Percentiles rank a stretch among this genome's conserved stretches.
These are phyloP conservation scores for Tetropium fuscum DNA, from an alignment of 2,888 invertebrate genomes.

Conservation along the genomic window DNA sequence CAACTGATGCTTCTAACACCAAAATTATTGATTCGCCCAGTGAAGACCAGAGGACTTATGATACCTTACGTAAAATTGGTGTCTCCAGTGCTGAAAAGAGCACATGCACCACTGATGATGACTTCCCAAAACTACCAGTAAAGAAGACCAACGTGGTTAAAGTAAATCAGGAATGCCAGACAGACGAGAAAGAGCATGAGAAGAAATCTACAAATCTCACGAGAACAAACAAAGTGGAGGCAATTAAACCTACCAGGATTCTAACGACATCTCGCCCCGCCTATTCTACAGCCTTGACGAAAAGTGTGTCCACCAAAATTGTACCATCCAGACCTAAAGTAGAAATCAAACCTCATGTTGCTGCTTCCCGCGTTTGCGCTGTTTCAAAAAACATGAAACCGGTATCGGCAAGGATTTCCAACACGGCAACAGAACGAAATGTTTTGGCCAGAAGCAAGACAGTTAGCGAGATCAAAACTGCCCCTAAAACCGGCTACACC, in stretches of 20 bases:
- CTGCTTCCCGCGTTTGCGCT: conserved; percentile 9
- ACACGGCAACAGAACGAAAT: conserved; percentile 32
- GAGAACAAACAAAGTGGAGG: conserved; percentile 46
- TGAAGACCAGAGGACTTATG: conserved; percentile 65
- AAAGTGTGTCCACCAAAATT: conserved; percentile 59
- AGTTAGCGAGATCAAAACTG: conserved; percentile 62
- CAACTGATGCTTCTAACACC: conserved; percentile 21
- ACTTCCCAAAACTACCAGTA: conserved; percentile 57
- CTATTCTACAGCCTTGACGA: conserved; percentile 66
- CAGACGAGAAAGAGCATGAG: conserved; percentile 37
- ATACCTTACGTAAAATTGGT: conserved; percentile 60
- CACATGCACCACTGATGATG: conserved; percentile 63
- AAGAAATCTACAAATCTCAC: conserved; percentile 2
- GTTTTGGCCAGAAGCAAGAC: conserved; percentile 61
- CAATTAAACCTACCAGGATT: conserved; percentile 43
- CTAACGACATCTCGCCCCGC: conserved; percentile 55
- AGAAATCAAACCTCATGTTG: conserved; percentile 46
- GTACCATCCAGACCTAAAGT: conserved; percentile 54
- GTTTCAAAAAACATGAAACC: conserved; percentile 17
- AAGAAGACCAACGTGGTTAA: conserved; percentile 57
- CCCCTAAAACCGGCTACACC: conserved; percentile 31
- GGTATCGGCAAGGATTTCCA: neutral
- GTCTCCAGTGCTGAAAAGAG: conserved; percentile 63
- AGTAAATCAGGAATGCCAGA: conserved; percentile 62
- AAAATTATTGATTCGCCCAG: conserved; percentile 62